Conservation (phyloP, 2,888 invertebrate genomes). For the Caenorhabditis imperialis region DNA sequence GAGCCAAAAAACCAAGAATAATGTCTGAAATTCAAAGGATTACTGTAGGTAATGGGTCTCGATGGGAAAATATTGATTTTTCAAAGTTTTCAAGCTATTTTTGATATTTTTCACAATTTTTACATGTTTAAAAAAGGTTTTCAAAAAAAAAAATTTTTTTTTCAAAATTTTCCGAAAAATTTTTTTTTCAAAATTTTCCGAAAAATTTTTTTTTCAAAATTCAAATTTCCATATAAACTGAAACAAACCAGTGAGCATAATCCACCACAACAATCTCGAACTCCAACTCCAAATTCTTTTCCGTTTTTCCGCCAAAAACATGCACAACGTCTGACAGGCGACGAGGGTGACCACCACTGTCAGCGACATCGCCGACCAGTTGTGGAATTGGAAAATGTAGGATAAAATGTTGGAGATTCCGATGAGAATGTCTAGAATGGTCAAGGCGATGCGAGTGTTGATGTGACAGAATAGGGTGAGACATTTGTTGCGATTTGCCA, state of each 20-base stretch:
- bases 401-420: constrained; percentile 26
- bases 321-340: constrained; percentile 22
- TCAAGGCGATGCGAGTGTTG: constrained; percentile 23
- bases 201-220: too few species aligned
- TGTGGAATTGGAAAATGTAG: constrained; percentile 31
- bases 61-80: background rate
- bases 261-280: background rate
- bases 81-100: too few species aligned
- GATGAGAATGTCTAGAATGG: constrained; percentile 28
- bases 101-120: too few species aligned
- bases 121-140: too few species aligned
- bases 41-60: background rate
- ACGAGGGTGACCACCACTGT: constrained; percentile 14
- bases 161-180: too few species aligned
- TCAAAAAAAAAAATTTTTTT: too few species aligned
- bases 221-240: background rate
- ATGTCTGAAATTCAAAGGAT: constrained; percentile 20
- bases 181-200: too few species aligned
- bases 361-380: constrained; percentile 22
- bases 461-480: constrained; percentile 33
- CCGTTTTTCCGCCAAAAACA: background rate
- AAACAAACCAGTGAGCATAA: constrained; percentile 20
- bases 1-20: constrained; percentile 30
- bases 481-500: too few species aligned
- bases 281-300: background rate